These are phyloP conservation scores for Butastur rufipennis DNA, from an alignment of 2,113 vertebrate species.

Conservation along the genomic window DNA sequence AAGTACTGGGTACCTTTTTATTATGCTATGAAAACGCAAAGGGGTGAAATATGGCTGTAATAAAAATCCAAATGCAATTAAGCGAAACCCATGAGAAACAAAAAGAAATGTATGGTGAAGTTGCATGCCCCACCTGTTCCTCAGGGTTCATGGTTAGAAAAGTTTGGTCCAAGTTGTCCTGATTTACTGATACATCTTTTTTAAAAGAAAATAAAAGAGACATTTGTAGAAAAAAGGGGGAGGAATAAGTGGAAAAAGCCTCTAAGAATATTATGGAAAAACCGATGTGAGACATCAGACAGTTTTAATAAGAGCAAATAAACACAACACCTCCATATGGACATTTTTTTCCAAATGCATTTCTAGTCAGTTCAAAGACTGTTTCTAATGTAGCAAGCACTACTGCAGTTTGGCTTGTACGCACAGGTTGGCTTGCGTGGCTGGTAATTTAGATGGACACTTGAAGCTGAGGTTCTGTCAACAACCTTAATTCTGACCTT, in stretches of 20 bases:
- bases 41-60: neutral
- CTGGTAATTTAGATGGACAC: neutral
- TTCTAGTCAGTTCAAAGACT: neutral
- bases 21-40: neutral
- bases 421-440: accelerated
- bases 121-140: neutral
- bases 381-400: neutral
- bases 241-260: neutral
- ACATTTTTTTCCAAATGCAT: neutral
- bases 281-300: neutral
- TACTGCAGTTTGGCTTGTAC: neutral
- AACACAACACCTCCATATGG: neutral
- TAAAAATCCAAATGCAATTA: neutral
- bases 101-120: neutral
- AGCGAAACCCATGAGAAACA: neutral
- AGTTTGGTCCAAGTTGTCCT: neutral
- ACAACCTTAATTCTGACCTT: neutral
- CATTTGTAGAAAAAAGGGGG: neutral
- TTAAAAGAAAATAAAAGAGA: too few species aligned
- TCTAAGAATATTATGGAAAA: neutral
- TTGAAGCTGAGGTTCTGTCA: neutral
- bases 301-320: neutral
- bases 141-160: neutral
- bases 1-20: neutral
- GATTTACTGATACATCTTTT: neutral